Conservation (phyloP, 2,113 vertebrate genomes). For the Dicentrarchus labrax region DNA sequence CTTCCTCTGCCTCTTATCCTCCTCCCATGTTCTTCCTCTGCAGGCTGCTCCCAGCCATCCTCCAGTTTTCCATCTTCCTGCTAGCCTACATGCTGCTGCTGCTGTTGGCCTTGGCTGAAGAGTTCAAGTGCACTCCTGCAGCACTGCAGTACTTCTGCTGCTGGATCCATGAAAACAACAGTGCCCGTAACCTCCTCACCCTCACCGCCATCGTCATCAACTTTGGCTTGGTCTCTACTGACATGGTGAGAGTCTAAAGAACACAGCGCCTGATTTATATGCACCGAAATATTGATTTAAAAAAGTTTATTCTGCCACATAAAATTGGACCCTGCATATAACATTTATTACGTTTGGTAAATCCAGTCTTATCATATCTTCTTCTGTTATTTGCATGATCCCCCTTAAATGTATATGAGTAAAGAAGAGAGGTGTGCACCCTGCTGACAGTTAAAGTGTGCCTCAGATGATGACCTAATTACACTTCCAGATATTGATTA, state of each 20-base stretch:
- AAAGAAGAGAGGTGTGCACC: neutral
- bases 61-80: conserved; percentile 92
- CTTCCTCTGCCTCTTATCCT: neutral
- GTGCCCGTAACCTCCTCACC: conserved; percentile 93
- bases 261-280: neutral
- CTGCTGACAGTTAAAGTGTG: neutral
- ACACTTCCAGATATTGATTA: neutral
- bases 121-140: conserved; percentile 91
- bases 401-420: neutral
- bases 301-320: neutral
- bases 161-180: conserved; percentile 96
- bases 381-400: conserved; percentile 4
- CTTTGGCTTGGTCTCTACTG: conserved; percentile 90
- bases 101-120: conserved; percentile 91
- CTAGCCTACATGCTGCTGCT: conserved; percentile 91
- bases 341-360: too few species aligned
- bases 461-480: neutral
- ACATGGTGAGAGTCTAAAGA: conserved; percentile 89
- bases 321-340: too few species aligned
- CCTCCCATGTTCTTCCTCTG: neutral
- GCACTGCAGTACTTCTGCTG: conserved; percentile 92
- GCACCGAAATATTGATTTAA: neutral
- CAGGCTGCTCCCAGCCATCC: conserved; percentile 88
- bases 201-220: conserved; percentile 93
- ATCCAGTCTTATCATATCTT: neutral